Evolutionary conservation across 2,888 invertebrate species (phyloP).

Genomic region (Polyommatus icarus): DNA sequence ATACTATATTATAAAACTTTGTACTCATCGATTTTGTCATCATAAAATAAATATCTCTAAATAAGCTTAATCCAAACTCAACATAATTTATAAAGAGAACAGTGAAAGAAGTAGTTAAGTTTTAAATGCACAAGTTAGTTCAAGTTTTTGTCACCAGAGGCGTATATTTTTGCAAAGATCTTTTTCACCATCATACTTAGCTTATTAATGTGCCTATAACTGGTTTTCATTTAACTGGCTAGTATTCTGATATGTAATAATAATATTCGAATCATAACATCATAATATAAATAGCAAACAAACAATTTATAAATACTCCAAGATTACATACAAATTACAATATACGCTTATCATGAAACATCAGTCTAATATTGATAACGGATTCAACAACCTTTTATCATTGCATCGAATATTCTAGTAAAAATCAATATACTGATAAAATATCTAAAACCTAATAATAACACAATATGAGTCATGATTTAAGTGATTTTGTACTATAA

Average conservation of each 20-base stretch:
- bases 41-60: neutral
- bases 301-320: conserved; percentile 6
- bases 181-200: too few species aligned
- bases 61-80: neutral
- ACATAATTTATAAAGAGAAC: too few species aligned
- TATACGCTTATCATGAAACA: neutral
- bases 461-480: neutral
- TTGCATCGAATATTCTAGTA: conserved; percentile 1
- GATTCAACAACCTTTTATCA: conserved; percentile 6
- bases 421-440: neutral
- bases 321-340: neutral
- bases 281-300: neutral
- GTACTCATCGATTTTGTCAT: neutral
- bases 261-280: neutral
- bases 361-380: neutral
- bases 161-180: too few species aligned
- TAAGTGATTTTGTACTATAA: neutral
- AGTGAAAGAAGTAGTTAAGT: too few species aligned
- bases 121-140: too few species aligned
- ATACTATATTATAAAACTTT: neutral
- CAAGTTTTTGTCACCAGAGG: too few species aligned
- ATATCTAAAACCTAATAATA: neutral
- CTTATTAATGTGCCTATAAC: too few species aligned
- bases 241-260: neutral
- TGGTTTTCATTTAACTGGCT: too few species aligned